Evolutionary conservation across 1,140 invertebrate genomes (phyloP), one percentile per base, ranked within the genome.

Genomic region (Sminthurinus signatus): DNA sequence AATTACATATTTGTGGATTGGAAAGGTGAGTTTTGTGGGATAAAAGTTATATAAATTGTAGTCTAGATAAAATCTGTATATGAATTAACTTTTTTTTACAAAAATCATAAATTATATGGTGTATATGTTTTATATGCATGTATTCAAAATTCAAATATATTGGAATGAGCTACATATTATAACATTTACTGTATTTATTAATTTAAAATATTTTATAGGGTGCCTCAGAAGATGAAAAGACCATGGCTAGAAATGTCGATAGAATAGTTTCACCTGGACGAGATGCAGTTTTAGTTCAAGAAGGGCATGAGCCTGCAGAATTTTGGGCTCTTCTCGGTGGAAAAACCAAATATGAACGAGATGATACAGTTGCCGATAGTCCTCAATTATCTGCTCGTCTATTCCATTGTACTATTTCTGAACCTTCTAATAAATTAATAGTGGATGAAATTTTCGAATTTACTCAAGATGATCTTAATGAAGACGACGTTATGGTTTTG

Each of bases 321-420:
- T 90, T 91, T 77, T 91, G 88, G 88, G 77, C 80, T 14, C 78
- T 81, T 17, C 72, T 91, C 2, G 87, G 86, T 75, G 86, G 85
- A 25, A 78, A 84, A 70, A 78, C 78, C 50, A 76, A 79, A 10
- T 85, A 86, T 73, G 75, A 77, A 51, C 79, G 75, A 58, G 75
- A 79, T 54, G 76, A 75, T 65, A 72, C 75, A 17, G 72, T 74
- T 50, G 68, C 72, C 5, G 74, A 67, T 63, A 66, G 52, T 36
- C 80, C 80, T 31, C 68, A 75, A 2, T 76, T 80, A 19, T 55
- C 67, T 14, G 77, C 83, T 2, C 80, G 83, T 2, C 78, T 91
- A 2, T 87, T 86, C 74, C 84, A 88, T 66, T 85, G 85, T 69
- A 81, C 76, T 25, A 77, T 86, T 62, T 76, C 79, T 17, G 76